Percentiles rank a stretch among this genome's conserved stretches.
Conservation (phyloP, 2,113 vertebrate species). For the Pipra filicauda region DNA sequence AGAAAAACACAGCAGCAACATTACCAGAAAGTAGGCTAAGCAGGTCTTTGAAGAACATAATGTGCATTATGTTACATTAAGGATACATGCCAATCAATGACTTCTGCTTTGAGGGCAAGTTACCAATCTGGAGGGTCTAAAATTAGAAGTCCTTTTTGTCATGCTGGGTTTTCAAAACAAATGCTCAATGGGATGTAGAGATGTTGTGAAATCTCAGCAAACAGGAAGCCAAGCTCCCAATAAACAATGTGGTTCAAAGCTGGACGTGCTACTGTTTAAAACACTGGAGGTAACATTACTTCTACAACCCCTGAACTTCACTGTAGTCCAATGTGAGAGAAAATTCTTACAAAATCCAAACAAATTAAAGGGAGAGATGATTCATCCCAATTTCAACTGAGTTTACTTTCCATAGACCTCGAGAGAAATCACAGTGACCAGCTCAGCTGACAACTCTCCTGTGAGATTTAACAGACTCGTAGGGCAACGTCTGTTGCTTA, state of each 20-base stretch:
- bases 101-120: neutral
- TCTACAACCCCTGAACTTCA: neutral
- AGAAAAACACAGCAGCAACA: constrained; percentile 10
- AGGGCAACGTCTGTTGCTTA: neutral
- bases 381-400: neutral
- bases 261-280: neutral
- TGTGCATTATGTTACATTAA: neutral
- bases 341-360: neutral
- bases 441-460: neutral
- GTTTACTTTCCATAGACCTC: neutral
- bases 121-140: neutral
- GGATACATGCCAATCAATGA: neutral
- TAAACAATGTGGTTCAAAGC: neutral
- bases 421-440: neutral
- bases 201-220: neutral
- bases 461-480: neutral
- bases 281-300: neutral
- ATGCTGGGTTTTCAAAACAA: neutral
- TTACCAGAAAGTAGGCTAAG: constrained; percentile 9
- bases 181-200: neutral
- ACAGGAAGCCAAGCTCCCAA: neutral
- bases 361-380: neutral
- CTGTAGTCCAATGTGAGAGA: neutral
- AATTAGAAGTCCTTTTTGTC: neutral
- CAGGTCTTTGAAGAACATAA: constrained; percentile 13